Conservation (phyloP, 2,797 vertebrate species). For the Tokudaia tokunoshimensis region DNA sequence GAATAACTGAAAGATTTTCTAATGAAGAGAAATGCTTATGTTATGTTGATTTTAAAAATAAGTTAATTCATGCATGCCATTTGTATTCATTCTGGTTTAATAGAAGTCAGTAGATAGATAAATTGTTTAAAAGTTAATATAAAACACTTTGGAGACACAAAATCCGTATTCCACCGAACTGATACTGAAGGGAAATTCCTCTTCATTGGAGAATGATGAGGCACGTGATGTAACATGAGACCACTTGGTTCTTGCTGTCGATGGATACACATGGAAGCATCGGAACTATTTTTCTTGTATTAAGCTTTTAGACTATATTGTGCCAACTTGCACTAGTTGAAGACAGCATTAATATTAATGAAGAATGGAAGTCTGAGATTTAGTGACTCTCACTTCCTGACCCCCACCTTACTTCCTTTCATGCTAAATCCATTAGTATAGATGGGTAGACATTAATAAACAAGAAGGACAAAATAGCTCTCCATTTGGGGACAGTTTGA, state of each 20-base stretch:
- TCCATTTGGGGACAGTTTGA: constrained; percentile 83
- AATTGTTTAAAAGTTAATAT: constrained; percentile 22
- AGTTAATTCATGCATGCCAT: not conserved
- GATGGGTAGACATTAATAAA: constrained; percentile 87
- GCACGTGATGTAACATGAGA: not conserved
- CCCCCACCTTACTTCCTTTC: constrained; percentile 82
- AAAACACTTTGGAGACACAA: not conserved
- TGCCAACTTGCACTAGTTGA: constrained; percentile 77
- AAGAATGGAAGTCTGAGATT: constrained; percentile 86
- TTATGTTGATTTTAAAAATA: constrained; percentile 65
- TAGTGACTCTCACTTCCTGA: constrained; percentile 82
- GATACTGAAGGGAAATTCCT: constrained; percentile 58
- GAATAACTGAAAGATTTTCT: not conserved
- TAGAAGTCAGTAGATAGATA: not conserved
- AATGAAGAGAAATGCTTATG: constrained; percentile 48
- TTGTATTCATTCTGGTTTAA: constrained; percentile 62
- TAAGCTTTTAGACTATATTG: constrained; percentile 77
- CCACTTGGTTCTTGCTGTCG: constrained; percentile 51
- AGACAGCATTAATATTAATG: constrained; percentile 89
- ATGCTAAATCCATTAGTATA: constrained; percentile 89
- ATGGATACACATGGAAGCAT: constrained; percentile 43
- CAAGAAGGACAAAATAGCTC: constrained; percentile 85
- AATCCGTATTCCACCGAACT: constrained; percentile 2
- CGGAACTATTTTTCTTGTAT: constrained; percentile 78
- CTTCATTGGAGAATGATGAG: constrained; percentile 50